Base-by-base conservation (phyloP, 2,113 vertebrate species). In the Poeciliopsis turrubarensis region DNA sequence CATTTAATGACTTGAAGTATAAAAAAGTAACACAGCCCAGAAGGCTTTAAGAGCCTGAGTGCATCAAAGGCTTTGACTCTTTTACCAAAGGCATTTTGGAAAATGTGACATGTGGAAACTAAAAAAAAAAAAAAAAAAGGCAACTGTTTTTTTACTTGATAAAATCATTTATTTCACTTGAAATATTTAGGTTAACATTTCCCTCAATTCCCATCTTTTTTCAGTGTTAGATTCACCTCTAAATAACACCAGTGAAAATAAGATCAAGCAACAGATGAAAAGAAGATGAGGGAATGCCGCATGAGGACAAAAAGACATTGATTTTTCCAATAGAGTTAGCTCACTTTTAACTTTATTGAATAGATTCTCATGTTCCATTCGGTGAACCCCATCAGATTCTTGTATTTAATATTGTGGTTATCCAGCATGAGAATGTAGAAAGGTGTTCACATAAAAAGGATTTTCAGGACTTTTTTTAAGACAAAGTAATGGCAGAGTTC, bases 151-250 rank as follows among this genome's bases (percentile, higher is more conserved):
- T 29, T 29, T 47, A 78, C 72, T 62, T 87, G 84, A 73, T 80
- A 89, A 92, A 90, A 87, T 78, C 65, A 75, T 91, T 88, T 86
- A 91, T 89, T 91, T 81, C 25, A 87, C 61, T 88, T 83, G 37
- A 79, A 77, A 90, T 75, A 85, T 83, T 73, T 68, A 47, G 69
- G 72, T 66, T 85, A 85, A 85, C 80, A 87, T 78, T 83, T 90
- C 75, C 84, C 68, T 82, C 68, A 32, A 70, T 82, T 74, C 79
- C 12, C 65, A 70, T 67, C 68, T 44, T 65, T 82, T 75, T 71
- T 22, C 70, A 29, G 26, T 65, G 26, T 71, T 75, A 65, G 25
- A 77, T 75, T 60, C 78, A n/a, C 81, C 70, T 72, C 39, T 60
- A 60, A 80, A 78, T 27, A 81, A 83, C 73, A 79, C 80, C 81